Base-by-base conservation (phyloP, 2,797 vertebrate species). In the Anas bernieri region DNA sequence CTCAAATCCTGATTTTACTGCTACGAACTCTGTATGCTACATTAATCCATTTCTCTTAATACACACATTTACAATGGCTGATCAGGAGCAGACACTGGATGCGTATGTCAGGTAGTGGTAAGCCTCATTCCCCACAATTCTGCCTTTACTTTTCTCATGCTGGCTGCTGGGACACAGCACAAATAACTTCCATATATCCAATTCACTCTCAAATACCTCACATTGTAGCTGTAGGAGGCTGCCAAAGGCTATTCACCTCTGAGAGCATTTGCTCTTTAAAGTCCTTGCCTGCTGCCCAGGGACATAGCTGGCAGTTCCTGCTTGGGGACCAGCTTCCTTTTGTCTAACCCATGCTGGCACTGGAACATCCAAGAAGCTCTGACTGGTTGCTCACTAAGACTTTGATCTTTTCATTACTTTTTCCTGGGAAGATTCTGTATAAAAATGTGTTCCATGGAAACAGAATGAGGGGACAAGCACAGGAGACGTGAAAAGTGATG, bases 111-210 rank as follows among this genome's bases (percentile, higher is more conserved):
- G 73, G 64, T 81, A 80, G 62, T 30, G 33, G 26, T 22, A 39
- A 92, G n/a, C 59, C 59, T 77, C 26, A 3, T 2, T 93, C 61
- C 80, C 62, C 70, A 68, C 54, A 6, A 31, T 33, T 77, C 70
- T 80, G 54, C 73, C 64, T 31, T 61, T 78, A 11, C 59, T 39
- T 59, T 77, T 80, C 86, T 83, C n/a, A 25, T 35, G 66, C 48
- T 90, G 80, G 39, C 87, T 77, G 63, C 58, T 92, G 66, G 77
- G 43, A 69, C 59, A 91, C 39, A 82, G 61, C 54, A 85, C 37
- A 87, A 68, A 84, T 9, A 45, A 88, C 12, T 31, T 70, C 61
- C 45, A 54, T n/a, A 74, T 82, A 91, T 39, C 61, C 74, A 86
- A 28, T 35, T 64, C 3, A 18, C 46, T 82, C 73, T 84, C 85